Evolutionary conservation across 2,797 vertebrate genomes (phyloP).

Genomic region (Chiloscyllium punctatum): DNA sequence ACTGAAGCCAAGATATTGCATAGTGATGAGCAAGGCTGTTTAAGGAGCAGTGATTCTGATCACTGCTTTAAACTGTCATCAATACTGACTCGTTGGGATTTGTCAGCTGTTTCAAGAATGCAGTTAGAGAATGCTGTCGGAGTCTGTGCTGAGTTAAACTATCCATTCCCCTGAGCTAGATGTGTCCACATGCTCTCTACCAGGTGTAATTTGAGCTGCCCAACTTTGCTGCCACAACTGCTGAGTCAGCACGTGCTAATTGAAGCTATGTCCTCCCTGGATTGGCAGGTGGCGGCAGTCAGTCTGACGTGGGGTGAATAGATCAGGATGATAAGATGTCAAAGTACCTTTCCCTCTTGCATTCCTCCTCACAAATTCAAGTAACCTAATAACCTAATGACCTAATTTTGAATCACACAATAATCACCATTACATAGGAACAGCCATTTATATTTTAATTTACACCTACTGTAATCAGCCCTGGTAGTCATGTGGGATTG

Average conservation of each 20-base stretch:
- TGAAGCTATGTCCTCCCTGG: constrained; percentile 24
- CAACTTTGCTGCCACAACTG: constrained; percentile 24
- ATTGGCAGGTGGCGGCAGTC: constrained; percentile 34
- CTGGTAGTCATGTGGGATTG: not conserved
- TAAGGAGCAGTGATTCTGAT: not conserved
- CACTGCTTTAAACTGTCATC: constrained; percentile 20
- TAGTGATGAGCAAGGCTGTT: constrained; percentile 8
- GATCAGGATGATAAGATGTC: constrained; percentile 31
- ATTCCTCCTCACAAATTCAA: not conserved
- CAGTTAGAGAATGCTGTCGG: not conserved
- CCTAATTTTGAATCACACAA: constrained; percentile 29
- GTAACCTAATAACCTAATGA: constrained; percentile 32
- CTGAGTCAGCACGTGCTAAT: constrained; percentile 23
- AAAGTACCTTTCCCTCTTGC: not conserved
- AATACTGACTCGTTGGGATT: not conserved
- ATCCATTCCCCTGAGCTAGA: not conserved
- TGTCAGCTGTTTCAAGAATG: constrained; percentile 26
- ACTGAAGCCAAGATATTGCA: not conserved
- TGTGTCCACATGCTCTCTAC: not conserved
- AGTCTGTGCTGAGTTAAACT: constrained; percentile 11
- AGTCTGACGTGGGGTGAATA: constrained; percentile 30
- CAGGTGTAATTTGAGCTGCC: constrained; percentile 28
- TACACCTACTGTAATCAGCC: not conserved
- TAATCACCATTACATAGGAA: not conserved
- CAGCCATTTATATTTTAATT: constrained; percentile 22